Percentiles rank a stretch among this genome's conserved stretches.
Conservation (phyloP, 2,113 vertebrate species). For the Toxotes jaculatrix region DNA sequence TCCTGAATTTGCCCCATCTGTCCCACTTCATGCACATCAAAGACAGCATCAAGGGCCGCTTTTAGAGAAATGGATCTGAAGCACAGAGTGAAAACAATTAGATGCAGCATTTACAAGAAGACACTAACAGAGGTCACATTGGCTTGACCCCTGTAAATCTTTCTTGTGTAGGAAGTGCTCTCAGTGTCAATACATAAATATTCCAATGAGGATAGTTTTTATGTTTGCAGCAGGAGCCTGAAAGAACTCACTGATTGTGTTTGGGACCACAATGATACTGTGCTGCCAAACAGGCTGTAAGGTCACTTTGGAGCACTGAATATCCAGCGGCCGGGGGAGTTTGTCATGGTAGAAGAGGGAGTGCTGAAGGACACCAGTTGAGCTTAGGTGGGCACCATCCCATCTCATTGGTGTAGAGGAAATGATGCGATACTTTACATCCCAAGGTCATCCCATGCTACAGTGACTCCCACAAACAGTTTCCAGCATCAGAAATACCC, state of each 20-base stretch:
- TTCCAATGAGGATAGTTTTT: conserved; percentile 33
- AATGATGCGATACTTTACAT: conserved; percentile 76
- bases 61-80: background rate
- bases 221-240: conserved; percentile 37
- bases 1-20: background rate
- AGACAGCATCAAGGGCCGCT: background rate
- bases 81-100: background rate
- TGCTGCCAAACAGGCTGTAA: conserved; percentile 53
- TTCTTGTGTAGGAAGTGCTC: background rate
- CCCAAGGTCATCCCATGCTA: conserved; percentile 80
- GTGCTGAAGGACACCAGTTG: conserved; percentile 72
- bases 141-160: conserved; percentile 18
- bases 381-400: conserved; percentile 67
- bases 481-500: conserved; percentile 55
- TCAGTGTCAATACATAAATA: conserved; percentile 23
- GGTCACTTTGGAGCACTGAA: conserved; percentile 55
- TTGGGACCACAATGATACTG: conserved; percentile 20
- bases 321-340: conserved; percentile 53
- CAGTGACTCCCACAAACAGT: conserved; percentile 73
- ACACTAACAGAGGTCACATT: conserved; percentile 13
- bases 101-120: background rate
- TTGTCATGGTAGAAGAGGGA: conserved; percentile 46
- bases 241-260: conserved; percentile 45
- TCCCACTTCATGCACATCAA: background rate
- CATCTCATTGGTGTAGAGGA: conserved; percentile 68